Base-by-base conservation (phyloP, 1,140 invertebrate genomes). In the Nebria ingens region DNA sequence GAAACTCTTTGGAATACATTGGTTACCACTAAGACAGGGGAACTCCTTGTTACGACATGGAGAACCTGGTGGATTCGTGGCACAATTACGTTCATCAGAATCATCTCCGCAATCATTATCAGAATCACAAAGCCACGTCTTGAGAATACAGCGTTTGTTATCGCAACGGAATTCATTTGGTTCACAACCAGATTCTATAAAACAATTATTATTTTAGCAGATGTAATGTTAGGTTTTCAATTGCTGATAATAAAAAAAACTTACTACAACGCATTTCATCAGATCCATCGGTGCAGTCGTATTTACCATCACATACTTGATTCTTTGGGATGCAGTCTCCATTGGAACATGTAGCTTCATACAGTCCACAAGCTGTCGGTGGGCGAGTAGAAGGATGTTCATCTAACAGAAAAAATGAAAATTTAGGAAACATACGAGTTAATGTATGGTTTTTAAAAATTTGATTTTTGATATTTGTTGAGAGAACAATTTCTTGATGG, bases 81-180 rank as follows among this genome's bases (percentile, higher is more conserved):
- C 73, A 62, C 88, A 91, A 58, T 80, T 77, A 50, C 73, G 68
- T 69, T 91, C 89, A 63, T 92, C 91, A 1, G 86, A 90, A n/a
- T 82, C 80, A 70, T 98, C 95, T 1, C 82, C 85, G 67, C 97
- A 98, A 71, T 98, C 95, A 65, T 92, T 82, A 59, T 97, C 92
- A 2, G 74, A 75, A 58, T 84, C 96, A 69, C 97, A 99, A 19
- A 84, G 72, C 93, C 94, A 98, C 3, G 89, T 83, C 66, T 95
- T 96, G 17, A 88, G 80, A 2, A 98, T 81, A 70, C 97, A 99
- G 58, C 86, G 83, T 51, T 84, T 84, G 68, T 94, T 97, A 38
- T 73, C 73, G 69, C 94, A 97, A 53, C 85, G 79, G 72, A 89
- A 95, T 71, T 98, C 86, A 68, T 97, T 97, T 0, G 95, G 94